Conservation (phyloP, 2,888 invertebrate species). For the Cheilosia pagana region DNA sequence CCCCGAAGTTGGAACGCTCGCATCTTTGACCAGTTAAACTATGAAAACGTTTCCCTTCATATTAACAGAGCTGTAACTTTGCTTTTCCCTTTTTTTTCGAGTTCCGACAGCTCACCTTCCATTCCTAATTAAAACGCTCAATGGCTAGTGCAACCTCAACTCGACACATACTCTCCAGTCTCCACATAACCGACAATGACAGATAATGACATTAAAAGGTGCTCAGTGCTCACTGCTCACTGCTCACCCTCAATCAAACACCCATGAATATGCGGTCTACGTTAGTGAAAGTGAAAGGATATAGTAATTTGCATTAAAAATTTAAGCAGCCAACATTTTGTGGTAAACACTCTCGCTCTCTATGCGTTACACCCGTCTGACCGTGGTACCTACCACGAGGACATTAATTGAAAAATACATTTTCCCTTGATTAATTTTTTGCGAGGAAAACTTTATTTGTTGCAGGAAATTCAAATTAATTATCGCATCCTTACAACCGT, state of each 20-base stretch:
- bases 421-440: conserved; percentile 69
- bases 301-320: conserved; percentile 60
- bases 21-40: too few relatives aligned
- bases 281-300: conserved; percentile 57
- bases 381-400: conserved; percentile 35
- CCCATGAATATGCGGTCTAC: conserved; percentile 38
- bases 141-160: not conserved
- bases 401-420: conserved; percentile 70
- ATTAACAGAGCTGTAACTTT: not conserved
- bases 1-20: too few relatives aligned
- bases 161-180: not conserved
- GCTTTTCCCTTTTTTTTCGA: not conserved
- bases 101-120: not conserved
- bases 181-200: conserved; percentile 1
- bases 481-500: conserved; percentile 53
- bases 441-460: conserved; percentile 41
- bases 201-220: conserved; percentile 55
- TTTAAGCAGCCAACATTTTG: conserved; percentile 56
- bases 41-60: not conserved
- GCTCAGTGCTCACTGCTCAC: too few relatives aligned
- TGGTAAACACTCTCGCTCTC: conserved; percentile 20
- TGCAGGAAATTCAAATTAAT: conserved; percentile 65
- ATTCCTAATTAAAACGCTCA: conserved; percentile 30
- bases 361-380: conserved; percentile 30
- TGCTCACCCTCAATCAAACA: conserved; percentile 6